Conservation (phyloP, 2,797 vertebrate species). For the Hydrophis major region DNA sequence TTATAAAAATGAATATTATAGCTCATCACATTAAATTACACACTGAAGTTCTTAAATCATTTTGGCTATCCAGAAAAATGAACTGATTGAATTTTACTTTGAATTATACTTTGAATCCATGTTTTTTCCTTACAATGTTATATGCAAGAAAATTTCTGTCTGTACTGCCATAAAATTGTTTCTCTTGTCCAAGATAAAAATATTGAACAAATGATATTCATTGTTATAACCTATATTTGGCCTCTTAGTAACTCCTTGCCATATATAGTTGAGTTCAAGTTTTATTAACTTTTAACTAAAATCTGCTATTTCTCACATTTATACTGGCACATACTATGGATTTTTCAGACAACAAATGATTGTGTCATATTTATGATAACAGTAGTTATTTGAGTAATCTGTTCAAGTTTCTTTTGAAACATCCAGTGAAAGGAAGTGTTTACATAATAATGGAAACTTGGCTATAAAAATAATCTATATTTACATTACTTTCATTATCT, state of each 20-base stretch:
- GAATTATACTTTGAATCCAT: neutral
- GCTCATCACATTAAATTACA: neutral
- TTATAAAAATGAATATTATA: neutral
- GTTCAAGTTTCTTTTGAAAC: neutral
- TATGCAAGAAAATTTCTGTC: neutral
- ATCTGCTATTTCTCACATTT: neutral
- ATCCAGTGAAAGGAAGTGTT: neutral
- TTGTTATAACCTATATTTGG: neutral
- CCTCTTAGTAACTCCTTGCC: neutral
- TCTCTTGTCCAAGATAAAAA: neutral
- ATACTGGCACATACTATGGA: neutral
- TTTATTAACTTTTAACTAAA: slow-evolving; percentile 21
- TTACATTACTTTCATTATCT: neutral
- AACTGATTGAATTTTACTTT: neutral
- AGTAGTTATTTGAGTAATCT: neutral
- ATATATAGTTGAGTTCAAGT: slow-evolving; percentile 23
- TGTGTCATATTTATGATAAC: slow-evolving; percentile 10
- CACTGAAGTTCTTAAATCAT: neutral
- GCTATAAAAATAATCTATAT: neutral
- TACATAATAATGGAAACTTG: neutral
- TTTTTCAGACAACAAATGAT: neutral
- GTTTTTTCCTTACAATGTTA: neutral
- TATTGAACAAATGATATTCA: neutral
- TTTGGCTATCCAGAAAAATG: neutral
- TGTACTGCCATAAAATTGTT: neutral